These are phyloP conservation scores for Drosophila incognita DNA, from an alignment of 2,888 invertebrate species.

Conservation along the genomic window DNA sequence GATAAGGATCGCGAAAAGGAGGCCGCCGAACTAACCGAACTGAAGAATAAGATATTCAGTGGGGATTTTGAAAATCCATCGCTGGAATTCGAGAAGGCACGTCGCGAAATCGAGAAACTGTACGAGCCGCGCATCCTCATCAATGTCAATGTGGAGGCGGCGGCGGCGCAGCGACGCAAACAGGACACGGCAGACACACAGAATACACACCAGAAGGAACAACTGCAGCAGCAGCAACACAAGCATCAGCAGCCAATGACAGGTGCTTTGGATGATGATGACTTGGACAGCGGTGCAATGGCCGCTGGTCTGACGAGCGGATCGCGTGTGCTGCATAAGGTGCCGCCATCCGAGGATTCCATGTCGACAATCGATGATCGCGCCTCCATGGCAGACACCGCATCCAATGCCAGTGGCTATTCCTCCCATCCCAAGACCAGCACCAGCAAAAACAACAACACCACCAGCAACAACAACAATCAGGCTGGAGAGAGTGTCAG, in stretches of 20 bases:
- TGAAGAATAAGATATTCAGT: slow-evolving; percentile 91
- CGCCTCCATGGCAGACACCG: slow-evolving; percentile 92
- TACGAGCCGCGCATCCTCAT: slow-evolving; percentile 94
- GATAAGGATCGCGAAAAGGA: slow-evolving; percentile 95
- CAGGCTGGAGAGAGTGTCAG: slow-evolving; percentile 49
- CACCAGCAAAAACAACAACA: slow-evolving; percentile 55
- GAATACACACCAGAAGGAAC: slow-evolving; percentile 1
- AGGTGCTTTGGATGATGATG: slow-evolving; percentile 30
- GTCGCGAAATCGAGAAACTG: slow-evolving; percentile 91
- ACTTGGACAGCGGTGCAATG: slow-evolving; percentile 23
- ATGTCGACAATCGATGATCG: slow-evolving; percentile 83
- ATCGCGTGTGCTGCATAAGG: slow-evolving; percentile 7
- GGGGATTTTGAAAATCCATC: slow-evolving; percentile 88
- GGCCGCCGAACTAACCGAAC: slow-evolving; percentile 93
- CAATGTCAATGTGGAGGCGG: slow-evolving; percentile 87
- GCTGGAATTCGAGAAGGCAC: slow-evolving; percentile 89
- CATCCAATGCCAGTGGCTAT: slow-evolving; percentile 86
- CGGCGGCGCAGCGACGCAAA: slow-evolving; percentile 87
- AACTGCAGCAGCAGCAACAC: slow-evolving; percentile 5
- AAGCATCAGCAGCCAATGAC: slow-evolving; percentile 75
- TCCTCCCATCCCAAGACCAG: slow-evolving; percentile 48
- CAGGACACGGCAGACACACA: slow-evolving; percentile 84
- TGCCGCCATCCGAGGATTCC: slow-evolving; percentile 73
- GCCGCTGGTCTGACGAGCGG: background rate
- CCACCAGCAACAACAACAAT: slow-evolving; percentile 43